Base-by-base conservation (phyloP, 2,113 vertebrate genomes). In the Tenrec ecaudatus region DNA sequence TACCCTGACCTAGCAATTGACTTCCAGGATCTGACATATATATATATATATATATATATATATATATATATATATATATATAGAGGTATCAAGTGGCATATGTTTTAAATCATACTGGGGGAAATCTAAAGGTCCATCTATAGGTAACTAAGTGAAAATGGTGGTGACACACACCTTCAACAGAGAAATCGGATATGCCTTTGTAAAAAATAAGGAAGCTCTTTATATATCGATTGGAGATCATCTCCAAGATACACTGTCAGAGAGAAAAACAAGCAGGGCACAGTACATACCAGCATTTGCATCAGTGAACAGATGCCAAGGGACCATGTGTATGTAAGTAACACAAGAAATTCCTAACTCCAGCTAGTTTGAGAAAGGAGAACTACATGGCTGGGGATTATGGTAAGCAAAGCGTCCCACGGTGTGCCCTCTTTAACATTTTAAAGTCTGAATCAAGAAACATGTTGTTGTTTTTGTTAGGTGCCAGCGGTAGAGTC, bases 381-480 rank as follows among this genome's bases (percentile, higher is more conserved):
- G 25, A 86, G 36, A 94, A 86, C 4, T 36, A 43, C 43, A n/a
- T n/a, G 12, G 47, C 5, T 10, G 1, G 6, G n/a, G 16, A n/a
- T 36, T 22, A 15, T 36, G 14, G 2, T 17, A n/a, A 31, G 3
- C 38, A 40, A 66, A 86, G 22, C 91, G 40, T 93, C 31, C 76
- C 69, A 82, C 2, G 16, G 6, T 29, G 3, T 77, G 68, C 60
- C 23, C 25, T 62, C 90, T 60, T 66, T 66, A n/a, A 64, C 31
- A 33, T 57, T 93, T 89, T 60, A 95, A 89, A 83, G 83, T 89
- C n/a, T 71, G 66, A 86, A 31, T 31, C n/a, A 78, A 1, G 22
- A 79, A 38, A 82, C 58, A 2, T 17, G 23, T 64, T 64, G 17
- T 62, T 53, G 43, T 47, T 64, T 6, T 60, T 60, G 60, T 62